phyloP scores from a whole-genome alignment of 2,888 invertebrate species.

The Rosalia funebris region DNA sequence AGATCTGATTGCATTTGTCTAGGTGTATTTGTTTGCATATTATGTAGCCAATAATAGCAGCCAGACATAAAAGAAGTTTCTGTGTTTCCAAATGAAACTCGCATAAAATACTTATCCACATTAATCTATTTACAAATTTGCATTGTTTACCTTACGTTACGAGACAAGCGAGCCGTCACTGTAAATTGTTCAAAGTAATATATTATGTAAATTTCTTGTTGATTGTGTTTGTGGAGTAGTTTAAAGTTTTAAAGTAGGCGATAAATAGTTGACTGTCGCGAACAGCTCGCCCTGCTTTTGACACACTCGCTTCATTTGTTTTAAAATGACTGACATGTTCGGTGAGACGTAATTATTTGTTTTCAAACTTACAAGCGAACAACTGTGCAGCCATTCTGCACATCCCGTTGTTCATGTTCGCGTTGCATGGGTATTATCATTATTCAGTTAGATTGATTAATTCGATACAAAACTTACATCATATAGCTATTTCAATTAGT shows the following conservation, averaged over 20 bases:
- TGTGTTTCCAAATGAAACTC: too few relatives aligned
- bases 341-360: slow-evolving; percentile 38
- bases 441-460: slow-evolving; percentile 27
- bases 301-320: slow-evolving; percentile 48
- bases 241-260: slow-evolving; percentile 47
- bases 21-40: too few relatives aligned
- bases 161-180: neutral
- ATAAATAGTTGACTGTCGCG: slow-evolving; percentile 51
- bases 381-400: slow-evolving; percentile 18
- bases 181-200: slow-evolving; percentile 34
- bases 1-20: too few relatives aligned
- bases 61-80: too few relatives aligned
- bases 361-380: slow-evolving; percentile 27
- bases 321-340: slow-evolving; percentile 44
- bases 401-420: slow-evolving; percentile 13
- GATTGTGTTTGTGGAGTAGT: slow-evolving; percentile 41
- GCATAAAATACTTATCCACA: neutral
- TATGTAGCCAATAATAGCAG: too few relatives aligned
- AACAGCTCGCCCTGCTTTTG: slow-evolving; percentile 41
- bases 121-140: neutral
- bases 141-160: neutral
- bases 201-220: slow-evolving; percentile 38
- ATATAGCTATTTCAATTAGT: slow-evolving; percentile 25
- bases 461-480: slow-evolving; percentile 24
- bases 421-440: slow-evolving; percentile 22